These are phyloP conservation scores for Drosophila littoralis DNA, from an alignment of 1,140 invertebrate genomes.

Conservation along the genomic window DNA sequence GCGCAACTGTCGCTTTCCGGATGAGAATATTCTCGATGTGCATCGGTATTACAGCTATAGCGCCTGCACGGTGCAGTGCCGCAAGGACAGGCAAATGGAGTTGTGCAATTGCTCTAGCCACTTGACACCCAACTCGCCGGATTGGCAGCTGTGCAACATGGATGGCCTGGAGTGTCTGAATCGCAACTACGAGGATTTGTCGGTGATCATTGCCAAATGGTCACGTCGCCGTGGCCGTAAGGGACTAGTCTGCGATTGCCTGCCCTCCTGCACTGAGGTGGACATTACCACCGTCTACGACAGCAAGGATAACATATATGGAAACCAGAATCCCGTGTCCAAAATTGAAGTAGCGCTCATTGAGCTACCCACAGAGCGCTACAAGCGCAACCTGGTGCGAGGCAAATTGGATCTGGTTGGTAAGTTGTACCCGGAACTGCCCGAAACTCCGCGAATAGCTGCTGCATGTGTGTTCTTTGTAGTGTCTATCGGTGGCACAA, in stretches of 20 bases:
- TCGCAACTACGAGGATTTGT: constrained; percentile 86
- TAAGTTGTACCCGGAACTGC: constrained; percentile 62
- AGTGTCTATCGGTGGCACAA: constrained; percentile 88
- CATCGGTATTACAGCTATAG: constrained; percentile 88
- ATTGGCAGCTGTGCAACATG: constrained; percentile 86
- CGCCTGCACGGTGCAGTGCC: constrained; percentile 88
- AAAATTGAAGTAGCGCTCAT: constrained; percentile 86
- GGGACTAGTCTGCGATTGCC: constrained; percentile 87
- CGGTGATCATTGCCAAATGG: constrained; percentile 86
- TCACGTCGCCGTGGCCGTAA: constrained; percentile 68
- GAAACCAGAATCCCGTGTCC: constrained; percentile 77
- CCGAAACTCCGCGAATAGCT: neutral
- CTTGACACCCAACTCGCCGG: constrained; percentile 87
- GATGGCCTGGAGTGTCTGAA: constrained; percentile 87
- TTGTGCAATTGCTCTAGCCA: constrained; percentile 89
- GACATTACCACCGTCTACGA: constrained; percentile 86
- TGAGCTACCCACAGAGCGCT: constrained; percentile 86
- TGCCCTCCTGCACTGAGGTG: constrained; percentile 87
- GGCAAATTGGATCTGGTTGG: constrained; percentile 88
- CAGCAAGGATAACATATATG: constrained; percentile 84
- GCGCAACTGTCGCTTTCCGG: constrained; percentile 87
- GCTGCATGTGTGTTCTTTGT: neutral
- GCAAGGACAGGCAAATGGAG: constrained; percentile 87
- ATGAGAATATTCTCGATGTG: constrained; percentile 87
- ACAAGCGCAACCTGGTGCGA: constrained; percentile 87